These are phyloP conservation scores for Merops nubicus DNA, from an alignment of 2,113 vertebrate species.

Conservation along the genomic window DNA sequence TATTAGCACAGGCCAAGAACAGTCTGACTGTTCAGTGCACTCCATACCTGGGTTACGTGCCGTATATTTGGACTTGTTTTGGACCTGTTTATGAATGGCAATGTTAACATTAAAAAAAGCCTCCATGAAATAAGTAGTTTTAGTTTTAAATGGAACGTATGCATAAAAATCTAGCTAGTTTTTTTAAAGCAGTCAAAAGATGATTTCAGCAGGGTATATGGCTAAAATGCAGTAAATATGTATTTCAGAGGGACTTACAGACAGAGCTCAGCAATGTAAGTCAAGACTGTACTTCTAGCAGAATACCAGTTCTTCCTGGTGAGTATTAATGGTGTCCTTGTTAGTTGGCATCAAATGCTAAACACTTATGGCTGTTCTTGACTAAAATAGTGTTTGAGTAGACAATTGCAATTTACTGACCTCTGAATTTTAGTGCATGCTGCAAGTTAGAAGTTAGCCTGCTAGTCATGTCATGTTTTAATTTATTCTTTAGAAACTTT, in stretches of 20 bases:
- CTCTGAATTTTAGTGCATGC: not conserved
- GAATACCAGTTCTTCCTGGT: slow-evolving; percentile 60
- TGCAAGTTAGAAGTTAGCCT: not conserved
- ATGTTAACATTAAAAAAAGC: not conserved
- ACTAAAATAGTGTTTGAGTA: not conserved
- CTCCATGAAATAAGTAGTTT: accelerated
- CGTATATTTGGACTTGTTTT: not conserved
- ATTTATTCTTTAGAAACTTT: not conserved
- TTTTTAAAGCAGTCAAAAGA: not conserved
- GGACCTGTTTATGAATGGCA: not conserved
- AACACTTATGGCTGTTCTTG: not conserved
- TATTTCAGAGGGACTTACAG: slow-evolving; percentile 69
- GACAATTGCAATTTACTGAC: not conserved
- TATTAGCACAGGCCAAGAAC: not conserved
- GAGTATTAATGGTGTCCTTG: slow-evolving; percentile 26
- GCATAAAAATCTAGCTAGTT: not conserved
- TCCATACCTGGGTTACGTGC: not conserved
- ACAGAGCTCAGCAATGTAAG: not conserved
- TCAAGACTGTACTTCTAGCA: slow-evolving; percentile 27
- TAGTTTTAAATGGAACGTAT: not conserved
- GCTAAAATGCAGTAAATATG: not conserved
- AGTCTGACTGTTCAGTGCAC: not conserved
- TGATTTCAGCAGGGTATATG: not conserved
- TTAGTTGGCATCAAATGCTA: not conserved
- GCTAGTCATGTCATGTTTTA: not conserved